Percentiles rank a stretch among this genome's conserved stretches.
These are phyloP conservation scores for Benitochromis conjunctus DNA, from an alignment of 2,113 vertebrate genomes.

Conservation along the genomic window DNA sequence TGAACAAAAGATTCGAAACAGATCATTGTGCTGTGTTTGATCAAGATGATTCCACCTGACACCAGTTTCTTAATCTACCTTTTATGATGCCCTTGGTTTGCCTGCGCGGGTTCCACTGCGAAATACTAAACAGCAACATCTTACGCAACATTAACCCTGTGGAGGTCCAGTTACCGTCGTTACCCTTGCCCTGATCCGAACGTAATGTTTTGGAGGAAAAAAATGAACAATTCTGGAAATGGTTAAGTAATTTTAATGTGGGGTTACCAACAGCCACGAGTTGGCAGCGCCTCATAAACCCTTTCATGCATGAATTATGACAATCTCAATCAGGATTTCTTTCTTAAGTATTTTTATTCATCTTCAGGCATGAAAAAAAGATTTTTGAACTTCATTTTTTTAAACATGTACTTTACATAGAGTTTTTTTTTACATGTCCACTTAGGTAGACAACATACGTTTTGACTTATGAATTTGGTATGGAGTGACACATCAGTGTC, in stretches of 20 bases:
- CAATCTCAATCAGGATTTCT: too few species aligned
- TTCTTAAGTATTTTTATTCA: too few species aligned
- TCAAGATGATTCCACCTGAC: not conserved
- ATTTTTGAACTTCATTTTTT: too few species aligned
- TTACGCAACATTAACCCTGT: not conserved
- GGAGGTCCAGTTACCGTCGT: not conserved
- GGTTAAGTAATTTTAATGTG: not conserved
- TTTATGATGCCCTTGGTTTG: not conserved
- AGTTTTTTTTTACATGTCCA: too few species aligned
- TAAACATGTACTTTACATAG: too few species aligned
- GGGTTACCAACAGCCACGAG: not conserved
- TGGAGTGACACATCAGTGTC: too few species aligned
- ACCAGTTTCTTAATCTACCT: not conserved
- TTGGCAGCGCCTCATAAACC: not conserved
- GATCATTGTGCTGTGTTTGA: not conserved
- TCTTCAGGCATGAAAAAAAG: too few species aligned
- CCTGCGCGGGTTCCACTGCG: not conserved
- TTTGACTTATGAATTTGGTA: too few species aligned
- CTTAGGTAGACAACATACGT: too few species aligned
- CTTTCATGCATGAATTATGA: too few species aligned
- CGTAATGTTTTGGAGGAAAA: not conserved
- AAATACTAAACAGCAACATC: not conserved
- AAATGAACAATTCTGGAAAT: not conserved
- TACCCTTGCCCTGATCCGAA: not conserved
- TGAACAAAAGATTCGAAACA: not conserved